phyloP scores from a whole-genome alignment of 2,113 vertebrate genomes.

The Cepphus grylle region DNA sequence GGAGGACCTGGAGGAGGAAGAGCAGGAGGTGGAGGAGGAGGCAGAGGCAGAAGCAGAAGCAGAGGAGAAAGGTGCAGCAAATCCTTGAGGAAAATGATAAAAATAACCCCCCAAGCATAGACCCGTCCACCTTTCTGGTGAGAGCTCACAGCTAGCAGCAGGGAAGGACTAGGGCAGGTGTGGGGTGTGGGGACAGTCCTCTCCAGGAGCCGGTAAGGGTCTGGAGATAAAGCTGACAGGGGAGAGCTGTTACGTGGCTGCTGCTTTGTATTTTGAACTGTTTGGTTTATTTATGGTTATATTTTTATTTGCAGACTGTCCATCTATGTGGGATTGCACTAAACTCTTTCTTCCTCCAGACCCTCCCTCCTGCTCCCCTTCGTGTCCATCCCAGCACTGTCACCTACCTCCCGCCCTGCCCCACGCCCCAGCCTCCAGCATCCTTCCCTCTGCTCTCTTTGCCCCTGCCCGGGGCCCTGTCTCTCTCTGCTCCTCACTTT shows the following conservation, averaged over 20 bases:
- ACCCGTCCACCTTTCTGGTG: constrained; percentile 64
- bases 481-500: constrained; percentile 41
- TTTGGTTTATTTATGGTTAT: constrained; percentile 47
- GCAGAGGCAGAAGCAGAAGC: constrained; percentile 69
- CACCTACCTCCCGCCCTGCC: background rate
- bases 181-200: background rate
- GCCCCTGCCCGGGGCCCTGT: background rate
- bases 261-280: constrained; percentile 53
- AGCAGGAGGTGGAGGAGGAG: constrained; percentile 69
- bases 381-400: background rate
- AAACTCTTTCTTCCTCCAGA: constrained; percentile 63
- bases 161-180: constrained; percentile 28
- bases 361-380: constrained; percentile 55
- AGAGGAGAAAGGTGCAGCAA: constrained; percentile 79
- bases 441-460: constrained; percentile 61
- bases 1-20: constrained; percentile 70
- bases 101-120: constrained; percentile 52
- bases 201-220: background rate
- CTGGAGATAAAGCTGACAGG: background rate
- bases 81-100: constrained; percentile 70
- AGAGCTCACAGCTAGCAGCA: constrained; percentile 60
- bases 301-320: constrained; percentile 70
- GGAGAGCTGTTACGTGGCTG: constrained; percentile 34
- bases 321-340: constrained; percentile 57
- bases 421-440: constrained; percentile 50